phyloP scores from a whole-genome alignment of 2,888 invertebrate species.

The Drosophila paramelanica region DNA sequence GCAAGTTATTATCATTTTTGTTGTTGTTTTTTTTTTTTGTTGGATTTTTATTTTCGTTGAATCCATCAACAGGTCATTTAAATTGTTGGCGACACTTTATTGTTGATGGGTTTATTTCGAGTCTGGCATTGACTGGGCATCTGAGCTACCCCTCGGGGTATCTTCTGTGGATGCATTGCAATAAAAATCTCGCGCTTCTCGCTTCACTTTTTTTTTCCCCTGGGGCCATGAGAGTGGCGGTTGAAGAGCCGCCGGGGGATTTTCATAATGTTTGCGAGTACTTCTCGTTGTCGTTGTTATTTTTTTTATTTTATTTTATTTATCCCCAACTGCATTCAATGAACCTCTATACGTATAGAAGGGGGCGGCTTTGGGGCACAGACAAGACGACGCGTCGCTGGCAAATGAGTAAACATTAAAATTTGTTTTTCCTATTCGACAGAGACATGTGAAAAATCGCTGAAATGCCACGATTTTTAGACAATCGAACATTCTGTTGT shows the following conservation, averaged over 20 bases:
- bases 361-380: constrained; percentile 8
- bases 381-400: constrained; percentile 44
- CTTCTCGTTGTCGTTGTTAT: constrained; percentile 1
- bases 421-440: constrained; percentile 44
- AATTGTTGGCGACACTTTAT: constrained; percentile 65
- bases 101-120: constrained; percentile 68
- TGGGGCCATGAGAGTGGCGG: constrained; percentile 26
- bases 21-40: not conserved
- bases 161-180: constrained; percentile 17
- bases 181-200: constrained; percentile 50
- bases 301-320: too few relatives aligned
- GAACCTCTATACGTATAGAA: constrained; percentile 17
- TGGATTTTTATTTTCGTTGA: not conserved
- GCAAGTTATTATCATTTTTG: not conserved
- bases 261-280: constrained; percentile 51
- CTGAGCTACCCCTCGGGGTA: not conserved
- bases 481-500: constrained; percentile 61
- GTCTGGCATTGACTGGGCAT: constrained; percentile 27
- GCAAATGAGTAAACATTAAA: constrained; percentile 58
- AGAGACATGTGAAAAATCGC: constrained; percentile 63
- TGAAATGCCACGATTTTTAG: constrained; percentile 63
- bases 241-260: constrained; percentile 51
- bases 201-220: constrained; percentile 7
- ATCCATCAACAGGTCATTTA: constrained; percentile 63
- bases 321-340: constrained; percentile 30